Conservation (phyloP, 2,797 vertebrate species). For the Cercopithecus diana region DNA sequence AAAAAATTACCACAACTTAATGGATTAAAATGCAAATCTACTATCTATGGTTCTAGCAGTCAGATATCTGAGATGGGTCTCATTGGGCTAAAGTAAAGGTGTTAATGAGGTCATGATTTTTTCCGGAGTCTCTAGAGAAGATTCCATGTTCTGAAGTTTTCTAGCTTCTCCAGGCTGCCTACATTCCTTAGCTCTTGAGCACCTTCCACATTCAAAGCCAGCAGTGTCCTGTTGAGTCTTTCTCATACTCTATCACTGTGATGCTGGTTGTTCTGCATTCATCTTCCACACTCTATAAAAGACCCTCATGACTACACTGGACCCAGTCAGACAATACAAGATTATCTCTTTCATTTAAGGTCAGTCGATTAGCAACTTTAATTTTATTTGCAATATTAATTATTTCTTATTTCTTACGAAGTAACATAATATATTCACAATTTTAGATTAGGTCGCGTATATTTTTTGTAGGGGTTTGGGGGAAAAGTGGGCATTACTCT, state of each 20-base stretch:
- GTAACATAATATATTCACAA: background rate
- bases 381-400: background rate
- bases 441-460: background rate
- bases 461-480: rapidly evolving
- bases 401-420: background rate
- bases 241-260: background rate
- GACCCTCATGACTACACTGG: background rate
- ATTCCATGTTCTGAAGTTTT: background rate
- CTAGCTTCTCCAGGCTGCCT: background rate
- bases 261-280: background rate
- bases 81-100: background rate
- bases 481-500: background rate
- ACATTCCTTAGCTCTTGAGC: background rate
- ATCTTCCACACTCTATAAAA: background rate
- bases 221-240: background rate
- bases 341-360: background rate
- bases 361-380: background rate
- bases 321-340: background rate
- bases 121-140: background rate
- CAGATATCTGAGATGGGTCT: background rate
- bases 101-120: background rate
- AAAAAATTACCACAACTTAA: background rate
- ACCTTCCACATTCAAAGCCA: background rate
- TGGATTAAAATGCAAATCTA: background rate
- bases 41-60: background rate